phyloP scores from a whole-genome alignment of 2,888 invertebrate species.

The Ectropis crepuscularia region DNA sequence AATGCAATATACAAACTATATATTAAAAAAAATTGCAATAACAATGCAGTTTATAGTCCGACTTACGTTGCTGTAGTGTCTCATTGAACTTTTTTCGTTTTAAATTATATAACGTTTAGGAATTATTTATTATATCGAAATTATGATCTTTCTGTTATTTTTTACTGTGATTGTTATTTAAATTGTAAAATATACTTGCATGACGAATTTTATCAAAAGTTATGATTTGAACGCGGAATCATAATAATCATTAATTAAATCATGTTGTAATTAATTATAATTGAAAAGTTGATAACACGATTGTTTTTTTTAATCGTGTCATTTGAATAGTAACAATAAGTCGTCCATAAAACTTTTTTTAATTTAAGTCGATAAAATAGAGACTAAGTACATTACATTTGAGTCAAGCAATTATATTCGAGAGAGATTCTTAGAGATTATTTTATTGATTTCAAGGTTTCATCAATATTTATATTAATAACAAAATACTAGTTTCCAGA shows the following conservation, averaged over 20 bases:
- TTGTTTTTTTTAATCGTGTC: neutral
- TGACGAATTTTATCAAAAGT: conserved; percentile 9
- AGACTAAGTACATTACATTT: conserved; percentile 8
- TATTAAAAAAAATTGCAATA: too few species aligned
- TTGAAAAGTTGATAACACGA: neutral
- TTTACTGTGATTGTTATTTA: conserved; percentile 25
- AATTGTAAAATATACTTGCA: neutral
- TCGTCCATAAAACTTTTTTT: too few species aligned
- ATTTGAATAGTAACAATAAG: too few species aligned
- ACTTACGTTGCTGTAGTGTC: too few species aligned
- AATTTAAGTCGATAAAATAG: neutral
- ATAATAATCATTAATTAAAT: conserved; percentile 6
- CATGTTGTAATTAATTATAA: neutral
- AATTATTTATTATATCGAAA: neutral
- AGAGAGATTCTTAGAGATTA: too few species aligned
- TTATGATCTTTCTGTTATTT: conserved; percentile 15
- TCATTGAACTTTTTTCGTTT: neutral
- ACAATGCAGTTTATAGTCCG: too few species aligned
- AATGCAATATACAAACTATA: too few species aligned
- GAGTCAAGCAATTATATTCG: too few species aligned
- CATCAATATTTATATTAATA: too few species aligned
- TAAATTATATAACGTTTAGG: neutral
- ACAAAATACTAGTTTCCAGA: too few species aligned
- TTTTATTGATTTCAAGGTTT: too few species aligned
- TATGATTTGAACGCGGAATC: conserved; percentile 1